Percentiles rank a stretch among this genome's conserved stretches.
These are phyloP conservation scores for Eristalinus aeneus DNA, from an alignment of 2,888 invertebrate genomes.

Conservation along the genomic window DNA sequence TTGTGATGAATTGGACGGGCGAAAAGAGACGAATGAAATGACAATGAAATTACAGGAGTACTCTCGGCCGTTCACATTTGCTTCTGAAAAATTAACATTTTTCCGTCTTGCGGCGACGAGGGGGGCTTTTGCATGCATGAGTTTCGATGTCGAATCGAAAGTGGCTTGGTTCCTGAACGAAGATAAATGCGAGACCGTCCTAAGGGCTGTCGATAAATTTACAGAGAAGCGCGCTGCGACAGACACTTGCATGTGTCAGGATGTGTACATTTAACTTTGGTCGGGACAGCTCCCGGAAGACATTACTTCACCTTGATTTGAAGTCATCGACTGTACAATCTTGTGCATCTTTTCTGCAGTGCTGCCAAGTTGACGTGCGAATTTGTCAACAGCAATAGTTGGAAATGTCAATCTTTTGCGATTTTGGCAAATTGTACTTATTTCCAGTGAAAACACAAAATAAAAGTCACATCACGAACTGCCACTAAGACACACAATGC, in stretches of 20 bases:
- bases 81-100: conserved; percentile 8
- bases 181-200: neutral
- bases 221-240: neutral
- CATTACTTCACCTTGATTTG: neutral
- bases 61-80: conserved; percentile 10
- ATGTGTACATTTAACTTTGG: neutral
- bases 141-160: neutral
- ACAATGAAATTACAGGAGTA: conserved; percentile 39
- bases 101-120: neutral
- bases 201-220: neutral
- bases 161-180: neutral
- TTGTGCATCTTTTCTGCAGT: neutral
- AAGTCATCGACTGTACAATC: neutral
- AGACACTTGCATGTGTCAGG: neutral
- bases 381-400: neutral
- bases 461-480: no score
- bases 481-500: no score
- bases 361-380: neutral
- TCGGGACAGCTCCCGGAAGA: neutral
- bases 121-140: neutral
- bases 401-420: neutral
- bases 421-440: neutral
- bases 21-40: conserved; percentile 34
- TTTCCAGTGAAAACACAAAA: neutral
- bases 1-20: conserved; percentile 53